phyloP scores from a whole-genome alignment of 2,113 vertebrate genomes.

The Polypterus bichir region DNA sequence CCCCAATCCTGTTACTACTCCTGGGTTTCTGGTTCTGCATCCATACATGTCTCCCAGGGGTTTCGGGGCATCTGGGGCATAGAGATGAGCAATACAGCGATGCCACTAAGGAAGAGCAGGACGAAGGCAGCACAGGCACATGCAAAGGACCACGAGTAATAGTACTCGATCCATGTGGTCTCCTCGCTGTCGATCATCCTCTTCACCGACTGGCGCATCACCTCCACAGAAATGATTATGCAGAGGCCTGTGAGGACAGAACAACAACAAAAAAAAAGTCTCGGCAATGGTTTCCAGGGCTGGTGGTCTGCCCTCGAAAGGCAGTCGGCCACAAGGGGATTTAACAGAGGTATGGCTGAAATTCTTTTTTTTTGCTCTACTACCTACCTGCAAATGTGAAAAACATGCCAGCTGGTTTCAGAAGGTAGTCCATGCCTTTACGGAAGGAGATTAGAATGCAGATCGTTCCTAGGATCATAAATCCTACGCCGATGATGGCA shows the following conservation, averaged over 20 bases:
- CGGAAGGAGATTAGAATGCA: slow-evolving; percentile 62
- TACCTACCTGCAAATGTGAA: slow-evolving; percentile 75
- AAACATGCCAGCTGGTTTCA: slow-evolving; percentile 89
- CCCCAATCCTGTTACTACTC: slow-evolving; percentile 28
- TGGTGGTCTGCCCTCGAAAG: too few relatives aligned
- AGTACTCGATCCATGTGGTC: slow-evolving; percentile 75
- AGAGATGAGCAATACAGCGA: slow-evolving; percentile 73
- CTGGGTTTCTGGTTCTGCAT: slow-evolving; percentile 67
- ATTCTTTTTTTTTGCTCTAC: too few relatives aligned
- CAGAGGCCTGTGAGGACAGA: slow-evolving; percentile 64
- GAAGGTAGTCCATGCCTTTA: slow-evolving; percentile 74
- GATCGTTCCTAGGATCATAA: slow-evolving; percentile 68
- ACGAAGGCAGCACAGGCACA: slow-evolving; percentile 73
- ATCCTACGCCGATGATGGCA: slow-evolving; percentile 78
- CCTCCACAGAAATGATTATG: slow-evolving; percentile 81
- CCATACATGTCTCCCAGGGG: slow-evolving; percentile 97
- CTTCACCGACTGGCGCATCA: slow-evolving; percentile 89
- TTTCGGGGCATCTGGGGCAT: slow-evolving; percentile 91
- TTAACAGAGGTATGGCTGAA: too few relatives aligned
- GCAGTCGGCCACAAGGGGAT: too few relatives aligned
- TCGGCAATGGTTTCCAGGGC: too few relatives aligned
- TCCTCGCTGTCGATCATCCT: slow-evolving; percentile 89
- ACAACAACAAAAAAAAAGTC: background rate
- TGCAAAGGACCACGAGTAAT: slow-evolving; percentile 83
- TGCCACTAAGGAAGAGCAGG: slow-evolving; percentile 75